These are phyloP conservation scores for Eumaeus atala DNA, from an alignment of 1,140 invertebrate species.

Conservation along the genomic window DNA sequence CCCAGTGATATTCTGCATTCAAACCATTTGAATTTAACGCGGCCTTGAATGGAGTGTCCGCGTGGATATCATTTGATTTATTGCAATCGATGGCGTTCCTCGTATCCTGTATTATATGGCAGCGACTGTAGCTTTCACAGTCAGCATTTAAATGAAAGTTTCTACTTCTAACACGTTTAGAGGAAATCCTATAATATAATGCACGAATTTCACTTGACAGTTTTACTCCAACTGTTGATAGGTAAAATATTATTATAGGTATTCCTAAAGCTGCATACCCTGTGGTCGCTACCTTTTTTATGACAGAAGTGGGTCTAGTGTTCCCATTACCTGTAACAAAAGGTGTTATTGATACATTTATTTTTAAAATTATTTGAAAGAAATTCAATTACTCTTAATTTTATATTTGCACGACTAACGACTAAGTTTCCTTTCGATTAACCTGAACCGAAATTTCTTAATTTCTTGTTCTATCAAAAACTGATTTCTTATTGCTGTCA, in stretches of 20 bases:
- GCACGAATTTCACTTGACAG: slow-evolving; percentile 77
- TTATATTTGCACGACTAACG: neutral
- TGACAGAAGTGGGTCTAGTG: slow-evolving; percentile 89
- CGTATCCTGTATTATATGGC: neutral
- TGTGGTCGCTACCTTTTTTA: slow-evolving; percentile 85
- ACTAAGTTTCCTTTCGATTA: neutral
- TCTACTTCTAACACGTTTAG: slow-evolving; percentile 52
- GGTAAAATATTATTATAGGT: slow-evolving; percentile 90
- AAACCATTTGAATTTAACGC: slow-evolving; percentile 53
- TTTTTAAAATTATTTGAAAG: neutral
- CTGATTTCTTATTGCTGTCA: too few relatives aligned
- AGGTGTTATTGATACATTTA: neutral
- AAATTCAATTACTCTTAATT: neutral
- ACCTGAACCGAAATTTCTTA: neutral
- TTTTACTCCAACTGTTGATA: slow-evolving; percentile 89
- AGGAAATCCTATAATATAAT: slow-evolving; percentile 47
- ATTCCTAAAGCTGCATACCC: slow-evolving; percentile 92
- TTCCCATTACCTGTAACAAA: slow-evolving; percentile 89
- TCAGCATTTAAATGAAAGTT: slow-evolving; percentile 44
- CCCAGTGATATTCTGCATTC: slow-evolving; percentile 57
- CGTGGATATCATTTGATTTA: slow-evolving; percentile 32
- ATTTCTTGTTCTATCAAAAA: too few relatives aligned
- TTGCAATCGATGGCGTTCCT: neutral
- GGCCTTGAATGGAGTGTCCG: slow-evolving; percentile 55
- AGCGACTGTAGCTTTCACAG: slow-evolving; percentile 18